phyloP scores from a whole-genome alignment of 1,140 invertebrate genomes.

The Anoplophora glabripennis region DNA sequence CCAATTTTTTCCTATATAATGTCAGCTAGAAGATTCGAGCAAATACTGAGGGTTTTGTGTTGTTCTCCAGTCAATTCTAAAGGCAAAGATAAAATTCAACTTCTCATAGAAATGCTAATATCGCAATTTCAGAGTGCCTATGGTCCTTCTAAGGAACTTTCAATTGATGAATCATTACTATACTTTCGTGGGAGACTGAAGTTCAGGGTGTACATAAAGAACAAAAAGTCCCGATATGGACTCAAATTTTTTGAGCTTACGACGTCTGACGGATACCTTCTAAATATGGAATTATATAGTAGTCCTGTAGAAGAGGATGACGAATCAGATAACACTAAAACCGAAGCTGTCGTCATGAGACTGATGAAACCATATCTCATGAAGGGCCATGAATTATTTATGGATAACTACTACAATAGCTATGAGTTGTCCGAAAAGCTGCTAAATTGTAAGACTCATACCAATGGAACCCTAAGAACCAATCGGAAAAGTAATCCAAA shows the following conservation, averaged over 20 bases:
- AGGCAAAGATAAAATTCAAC: background rate
- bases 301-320: background rate
- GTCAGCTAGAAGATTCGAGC: slow-evolving; percentile 2
- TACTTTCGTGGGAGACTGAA: background rate
- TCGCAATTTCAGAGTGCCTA: slow-evolving; percentile 2
- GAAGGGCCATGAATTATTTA: slow-evolving; percentile 42
- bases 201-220: slow-evolving; percentile 1
- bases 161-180: background rate
- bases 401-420: slow-evolving; percentile 49
- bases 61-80: slow-evolving; percentile 5
- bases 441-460: slow-evolving; percentile 37
- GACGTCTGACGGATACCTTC: slow-evolving; percentile 5
- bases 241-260: slow-evolving; percentile 5
- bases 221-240: background rate
- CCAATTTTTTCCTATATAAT: background rate
- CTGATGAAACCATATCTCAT: slow-evolving; percentile 31
- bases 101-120: slow-evolving; percentile 6
- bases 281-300: slow-evolving; percentile 3
- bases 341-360: slow-evolving; percentile 3
- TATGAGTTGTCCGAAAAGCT: slow-evolving; percentile 42
- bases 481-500: slow-evolving; percentile 34
- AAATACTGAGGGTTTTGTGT: background rate
- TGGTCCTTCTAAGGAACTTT: background rate
- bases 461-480: slow-evolving; percentile 39
- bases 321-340: background rate